Evolutionary conservation across 35 echinoderm and acorn worm species (phyloP).

Genomic region (Patiria miniata): DNA sequence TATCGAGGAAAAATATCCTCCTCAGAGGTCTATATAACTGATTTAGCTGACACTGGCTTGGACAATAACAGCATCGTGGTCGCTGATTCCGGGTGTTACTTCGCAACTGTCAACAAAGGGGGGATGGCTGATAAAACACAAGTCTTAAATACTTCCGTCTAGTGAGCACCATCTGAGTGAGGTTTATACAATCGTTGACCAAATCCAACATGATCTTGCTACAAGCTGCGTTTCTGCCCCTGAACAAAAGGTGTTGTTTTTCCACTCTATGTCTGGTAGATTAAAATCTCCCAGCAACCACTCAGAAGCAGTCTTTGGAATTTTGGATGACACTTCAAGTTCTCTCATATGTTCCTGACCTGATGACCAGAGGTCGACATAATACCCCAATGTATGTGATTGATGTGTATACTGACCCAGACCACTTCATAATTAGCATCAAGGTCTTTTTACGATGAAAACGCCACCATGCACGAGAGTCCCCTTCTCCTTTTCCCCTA

Average conservation of each 20-base stretch:
- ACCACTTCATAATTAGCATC: neutral
- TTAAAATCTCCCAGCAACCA: too few species aligned
- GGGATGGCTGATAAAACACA: conserved; percentile 48
- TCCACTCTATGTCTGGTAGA: too few species aligned
- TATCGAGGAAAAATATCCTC: conserved; percentile 29
- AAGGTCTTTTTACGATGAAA: neutral
- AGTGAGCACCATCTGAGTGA: conserved; percentile 31
- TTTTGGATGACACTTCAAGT: neutral
- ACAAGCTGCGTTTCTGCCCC: neutral
- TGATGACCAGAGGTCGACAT: conserved; percentile 21
- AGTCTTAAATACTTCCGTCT: conserved; percentile 12
- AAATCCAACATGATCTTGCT: conserved; percentile 39
- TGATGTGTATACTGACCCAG: conserved; percentile 14
- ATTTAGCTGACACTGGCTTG: conserved; percentile 24
- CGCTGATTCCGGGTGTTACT: conserved; percentile 47
- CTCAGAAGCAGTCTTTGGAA: neutral
- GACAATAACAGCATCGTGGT: conserved; percentile 37
- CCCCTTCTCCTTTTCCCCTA: neutral
- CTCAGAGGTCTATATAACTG: conserved; percentile 32
- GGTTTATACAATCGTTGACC: neutral
- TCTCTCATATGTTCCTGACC: neutral
- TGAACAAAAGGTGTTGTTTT: neutral
- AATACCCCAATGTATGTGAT: neutral
- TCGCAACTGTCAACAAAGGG: conserved; percentile 7
- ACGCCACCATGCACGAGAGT: neutral